These are phyloP conservation scores for Meloidogyne chitwoodi DNA, from an alignment of 1,140 invertebrate species.

Conservation along the genomic window DNA sequence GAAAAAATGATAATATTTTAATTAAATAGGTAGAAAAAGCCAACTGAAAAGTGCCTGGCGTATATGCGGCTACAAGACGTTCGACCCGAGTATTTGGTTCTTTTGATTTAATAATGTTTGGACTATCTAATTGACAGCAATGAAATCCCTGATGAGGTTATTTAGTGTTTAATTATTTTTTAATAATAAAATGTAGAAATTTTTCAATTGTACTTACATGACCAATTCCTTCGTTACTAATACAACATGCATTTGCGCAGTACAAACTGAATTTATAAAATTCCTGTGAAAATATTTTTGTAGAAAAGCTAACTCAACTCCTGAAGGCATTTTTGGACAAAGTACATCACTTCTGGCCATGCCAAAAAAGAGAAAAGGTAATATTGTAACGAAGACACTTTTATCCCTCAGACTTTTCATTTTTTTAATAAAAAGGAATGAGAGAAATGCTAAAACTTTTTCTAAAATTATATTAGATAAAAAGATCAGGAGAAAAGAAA, in stretches of 20 bases:
- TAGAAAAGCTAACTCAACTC: background rate
- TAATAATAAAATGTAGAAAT: background rate
- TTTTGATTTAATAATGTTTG: background rate
- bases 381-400: background rate
- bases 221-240: conserved; percentile 20
- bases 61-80: conserved; percentile 25
- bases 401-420: background rate
- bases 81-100: background rate
- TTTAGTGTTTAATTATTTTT: background rate
- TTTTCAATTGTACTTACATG: conserved; percentile 14
- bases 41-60: conserved; percentile 30
- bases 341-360: background rate
- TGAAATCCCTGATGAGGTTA: conserved; percentile 27
- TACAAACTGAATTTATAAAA: background rate
- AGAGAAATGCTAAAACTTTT: background rate
- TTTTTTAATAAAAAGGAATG: background rate
- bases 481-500: no score
- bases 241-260: conserved; percentile 28
- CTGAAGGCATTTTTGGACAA: conserved; percentile 15
- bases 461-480: no score
- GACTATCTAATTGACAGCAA: conserved; percentile 29
- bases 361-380: background rate
- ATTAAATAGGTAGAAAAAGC: background rate
- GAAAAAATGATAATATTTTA: background rate
- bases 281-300: background rate